A percentile compares a stretch with the other conserved stretches of the same genome.
Evolutionary conservation across 2,113 vertebrate species (phyloP).

Genomic region (Mystacornis crossleyi): DNA sequence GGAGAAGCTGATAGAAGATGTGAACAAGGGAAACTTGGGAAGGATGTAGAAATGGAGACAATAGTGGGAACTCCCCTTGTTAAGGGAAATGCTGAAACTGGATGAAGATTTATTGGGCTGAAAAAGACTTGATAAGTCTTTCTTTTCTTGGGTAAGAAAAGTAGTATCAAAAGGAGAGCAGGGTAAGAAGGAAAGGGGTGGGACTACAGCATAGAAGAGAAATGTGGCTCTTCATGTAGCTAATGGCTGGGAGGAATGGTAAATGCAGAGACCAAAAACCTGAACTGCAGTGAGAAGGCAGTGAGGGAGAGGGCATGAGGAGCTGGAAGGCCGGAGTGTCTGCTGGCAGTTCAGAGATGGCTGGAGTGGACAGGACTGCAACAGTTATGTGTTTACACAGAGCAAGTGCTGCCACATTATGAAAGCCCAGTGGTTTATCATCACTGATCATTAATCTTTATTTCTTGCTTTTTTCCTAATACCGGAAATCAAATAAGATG

Average conservation of each 20-base stretch:
- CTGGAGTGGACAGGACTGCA: not conserved
- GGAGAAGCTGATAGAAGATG: not conserved
- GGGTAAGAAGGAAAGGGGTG: not conserved
- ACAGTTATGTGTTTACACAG: not conserved
- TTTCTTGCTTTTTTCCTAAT: not conserved
- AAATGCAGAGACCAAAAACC: not conserved
- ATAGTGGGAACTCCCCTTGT: not conserved
- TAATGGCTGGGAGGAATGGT: not conserved
- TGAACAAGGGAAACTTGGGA: not conserved
- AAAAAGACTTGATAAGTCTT: not conserved
- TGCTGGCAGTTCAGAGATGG: not conserved
- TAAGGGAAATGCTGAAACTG: not conserved
- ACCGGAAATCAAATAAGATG: not conserved
- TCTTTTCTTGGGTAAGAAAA: not conserved
- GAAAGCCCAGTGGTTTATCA: not conserved
- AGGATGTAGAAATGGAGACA: not conserved
- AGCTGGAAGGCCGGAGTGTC: rapidly evolving
- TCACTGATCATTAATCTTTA: not conserved
- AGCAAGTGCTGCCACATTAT: not conserved
- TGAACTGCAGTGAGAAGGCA: not conserved
- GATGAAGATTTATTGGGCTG: not conserved
- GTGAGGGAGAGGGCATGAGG: not conserved
- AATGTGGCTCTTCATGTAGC: not conserved
- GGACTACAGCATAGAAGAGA: not conserved
- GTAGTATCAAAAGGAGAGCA: not conserved